phyloP scores from a whole-genome alignment of 2,888 invertebrate species.

The Rosalia funebris region DNA sequence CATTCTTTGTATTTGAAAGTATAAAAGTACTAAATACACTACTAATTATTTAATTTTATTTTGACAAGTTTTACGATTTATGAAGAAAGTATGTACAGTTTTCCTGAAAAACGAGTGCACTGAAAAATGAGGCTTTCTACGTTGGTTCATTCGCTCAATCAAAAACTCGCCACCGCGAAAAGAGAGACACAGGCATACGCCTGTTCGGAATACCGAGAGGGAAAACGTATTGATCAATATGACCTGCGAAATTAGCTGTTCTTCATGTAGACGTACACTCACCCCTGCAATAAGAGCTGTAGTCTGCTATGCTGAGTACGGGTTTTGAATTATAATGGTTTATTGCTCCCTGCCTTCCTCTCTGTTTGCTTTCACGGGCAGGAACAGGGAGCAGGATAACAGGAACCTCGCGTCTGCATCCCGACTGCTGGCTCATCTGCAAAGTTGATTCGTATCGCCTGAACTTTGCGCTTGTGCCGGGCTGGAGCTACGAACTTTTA shows the following conservation, averaged over 20 bases:
- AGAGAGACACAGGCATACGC: background rate
- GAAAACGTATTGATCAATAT: constrained; percentile 26
- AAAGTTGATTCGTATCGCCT: constrained; percentile 11
- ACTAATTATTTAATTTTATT: too few species aligned
- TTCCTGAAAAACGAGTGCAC: background rate
- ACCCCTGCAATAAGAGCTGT: constrained; percentile 19
- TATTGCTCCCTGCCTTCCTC: constrained; percentile 23
- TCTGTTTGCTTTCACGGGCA: constrained; percentile 19
- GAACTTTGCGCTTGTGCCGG: constrained; percentile 3
- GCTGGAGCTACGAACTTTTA: background rate
- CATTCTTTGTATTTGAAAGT: too few species aligned
- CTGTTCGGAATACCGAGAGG: constrained; percentile 17
- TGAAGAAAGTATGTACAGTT: too few species aligned
- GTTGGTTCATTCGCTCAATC: background rate
- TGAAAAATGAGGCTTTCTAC: background rate
- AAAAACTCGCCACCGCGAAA: background rate
- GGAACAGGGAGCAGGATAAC: constrained; percentile 21
- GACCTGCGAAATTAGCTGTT: constrained; percentile 28
- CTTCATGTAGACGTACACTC: constrained; percentile 24
- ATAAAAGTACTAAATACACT: too few species aligned
- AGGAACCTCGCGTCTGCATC: constrained; percentile 12
- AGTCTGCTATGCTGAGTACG: constrained; percentile 17
- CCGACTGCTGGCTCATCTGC: constrained; percentile 9
- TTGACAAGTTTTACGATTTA: too few species aligned
- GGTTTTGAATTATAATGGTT: constrained; percentile 25